A percentile compares a stretch with the other conserved stretches of the same genome.
Conservation (phyloP, 92 coral and sea anemone species). For the Parazoanthus swiftii region DNA sequence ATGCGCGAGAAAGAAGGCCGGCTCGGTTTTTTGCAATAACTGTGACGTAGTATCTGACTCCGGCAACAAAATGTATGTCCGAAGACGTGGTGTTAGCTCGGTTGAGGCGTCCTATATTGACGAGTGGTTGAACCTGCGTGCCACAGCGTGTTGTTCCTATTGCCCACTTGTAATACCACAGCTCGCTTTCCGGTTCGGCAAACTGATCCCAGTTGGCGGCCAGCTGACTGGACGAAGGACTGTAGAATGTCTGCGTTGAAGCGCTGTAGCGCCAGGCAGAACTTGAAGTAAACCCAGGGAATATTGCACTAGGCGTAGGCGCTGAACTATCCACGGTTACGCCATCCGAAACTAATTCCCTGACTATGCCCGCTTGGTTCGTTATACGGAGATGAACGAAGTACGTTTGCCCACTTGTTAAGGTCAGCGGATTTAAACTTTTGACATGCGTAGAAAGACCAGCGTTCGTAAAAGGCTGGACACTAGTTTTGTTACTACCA, state of each 20-base stretch:
- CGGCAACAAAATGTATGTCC: conserved; percentile 51
- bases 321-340: conserved; percentile 81
- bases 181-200: conserved; percentile 78
- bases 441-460: conserved; percentile 84
- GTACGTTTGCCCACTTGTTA: conserved; percentile 72
- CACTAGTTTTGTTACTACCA: conserved; percentile 41
- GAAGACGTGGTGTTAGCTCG: conserved; percentile 71
- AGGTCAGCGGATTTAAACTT: conserved; percentile 51
- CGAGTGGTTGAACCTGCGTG: conserved; percentile 81
- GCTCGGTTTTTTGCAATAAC: conserved; percentile 81
- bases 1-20: conserved; percentile 75
- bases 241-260: conserved; percentile 51
- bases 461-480: conserved; percentile 62
- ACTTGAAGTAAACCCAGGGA: conserved; percentile 55
- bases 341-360: conserved; percentile 78
- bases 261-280: conserved; percentile 48
- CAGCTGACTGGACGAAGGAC: conserved; percentile 50
- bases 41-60: conserved; percentile 74
- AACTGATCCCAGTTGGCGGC: conserved; percentile 75
- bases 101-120: conserved; percentile 73
- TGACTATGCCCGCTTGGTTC: conserved; percentile 74
- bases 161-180: conserved; percentile 96
- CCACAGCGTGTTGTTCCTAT: conserved; percentile 85
- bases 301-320: conserved; percentile 62
- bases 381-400: conserved; percentile 65